phyloP scores from a whole-genome alignment of 2,888 invertebrate species.

The Melieria picta region DNA sequence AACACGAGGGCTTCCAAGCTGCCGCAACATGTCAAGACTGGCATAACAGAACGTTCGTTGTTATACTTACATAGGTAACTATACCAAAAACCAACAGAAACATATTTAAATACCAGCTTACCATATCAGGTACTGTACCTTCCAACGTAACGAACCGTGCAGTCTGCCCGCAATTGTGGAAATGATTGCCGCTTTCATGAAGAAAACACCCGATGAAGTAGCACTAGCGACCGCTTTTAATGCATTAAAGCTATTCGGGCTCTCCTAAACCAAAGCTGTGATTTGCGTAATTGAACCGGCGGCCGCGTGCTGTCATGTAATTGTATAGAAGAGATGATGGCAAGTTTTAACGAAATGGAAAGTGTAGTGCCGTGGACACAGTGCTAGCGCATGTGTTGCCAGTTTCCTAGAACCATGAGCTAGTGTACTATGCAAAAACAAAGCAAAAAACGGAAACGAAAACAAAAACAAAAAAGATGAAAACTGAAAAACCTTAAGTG shows the following conservation, averaged over 20 bases:
- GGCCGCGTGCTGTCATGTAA: slow-evolving; percentile 8
- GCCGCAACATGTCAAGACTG: slow-evolving; percentile 86
- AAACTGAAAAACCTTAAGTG: neutral
- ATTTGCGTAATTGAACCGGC: slow-evolving; percentile 11
- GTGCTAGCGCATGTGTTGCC: too few relatives aligned
- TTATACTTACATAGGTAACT: slow-evolving; percentile 65
- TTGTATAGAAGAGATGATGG: slow-evolving; percentile 28
- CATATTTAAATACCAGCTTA: neutral
- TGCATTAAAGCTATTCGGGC: slow-evolving; percentile 88
- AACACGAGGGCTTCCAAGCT: slow-evolving; percentile 93
- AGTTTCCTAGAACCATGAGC: neutral
- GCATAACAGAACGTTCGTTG: slow-evolving; percentile 81
- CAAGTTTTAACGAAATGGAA: slow-evolving; percentile 24
- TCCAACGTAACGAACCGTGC: slow-evolving; percentile 96
- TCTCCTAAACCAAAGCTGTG: slow-evolving; percentile 70
- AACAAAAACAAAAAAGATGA: neutral
- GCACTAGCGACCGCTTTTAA: slow-evolving; percentile 91
- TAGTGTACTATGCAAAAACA: neutral
- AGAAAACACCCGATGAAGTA: slow-evolving; percentile 86
- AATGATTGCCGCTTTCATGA: slow-evolving; percentile 92
- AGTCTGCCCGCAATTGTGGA: slow-evolving; percentile 92
- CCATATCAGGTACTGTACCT: slow-evolving; percentile 81
- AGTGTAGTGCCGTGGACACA: too few relatives aligned
- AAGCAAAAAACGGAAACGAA: neutral
- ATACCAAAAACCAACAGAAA: neutral